Evolutionary conservation across 2,888 invertebrate species (phyloP), one percentile per base, ranked within the genome.

Genomic region (Xestia c-nigrum): DNA sequence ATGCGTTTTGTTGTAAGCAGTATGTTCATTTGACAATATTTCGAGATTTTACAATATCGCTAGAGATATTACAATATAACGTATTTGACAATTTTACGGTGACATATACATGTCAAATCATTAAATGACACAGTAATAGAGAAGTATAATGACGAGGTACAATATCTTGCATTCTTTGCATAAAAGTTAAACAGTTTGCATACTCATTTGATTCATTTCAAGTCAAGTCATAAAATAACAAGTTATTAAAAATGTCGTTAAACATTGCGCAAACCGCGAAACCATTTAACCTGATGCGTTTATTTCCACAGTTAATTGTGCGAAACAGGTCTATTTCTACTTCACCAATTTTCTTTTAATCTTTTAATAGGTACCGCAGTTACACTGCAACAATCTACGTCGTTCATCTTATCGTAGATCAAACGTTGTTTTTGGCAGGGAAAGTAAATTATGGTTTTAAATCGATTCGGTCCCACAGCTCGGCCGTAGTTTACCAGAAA

Each of bases 401-500:
- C 85, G 86, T 89, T 87, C 88, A 90, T 91, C 90, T 92, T 91
- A 92, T 91, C 88, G 92, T 87, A 89, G 91, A 91, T 90, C 89
- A 90, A 91, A 90, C 86, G 81, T 80, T 84, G 88, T 86, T 91
- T 93, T 93, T 91, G 90, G 89, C 85, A 87, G 89, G 85, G 89
- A 91, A 91, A 90, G 89, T 89, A 76, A 87, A 89, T 89, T 91
- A 90, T 82, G 84, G 84, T 91, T 90, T 88, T 74, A 86, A 88
- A 86, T 89, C 84, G 87, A 88, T 89, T 85, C 84, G 76, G 81
- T 86, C 73, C 83, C 81, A 75, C 72, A 76, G 83, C 76, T 76
- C 68, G 82, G 24, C 66, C 77, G 80, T 73, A 81, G 80, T 80
- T 84, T 82, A 83, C 81, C 72, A 86, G 75, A 61, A 72, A 72